Percentiles rank a stretch among this genome's conserved stretches.
These are phyloP conservation scores for Siniperca knerii DNA, from an alignment of 2,113 vertebrate genomes.

Conservation along the genomic window DNA sequence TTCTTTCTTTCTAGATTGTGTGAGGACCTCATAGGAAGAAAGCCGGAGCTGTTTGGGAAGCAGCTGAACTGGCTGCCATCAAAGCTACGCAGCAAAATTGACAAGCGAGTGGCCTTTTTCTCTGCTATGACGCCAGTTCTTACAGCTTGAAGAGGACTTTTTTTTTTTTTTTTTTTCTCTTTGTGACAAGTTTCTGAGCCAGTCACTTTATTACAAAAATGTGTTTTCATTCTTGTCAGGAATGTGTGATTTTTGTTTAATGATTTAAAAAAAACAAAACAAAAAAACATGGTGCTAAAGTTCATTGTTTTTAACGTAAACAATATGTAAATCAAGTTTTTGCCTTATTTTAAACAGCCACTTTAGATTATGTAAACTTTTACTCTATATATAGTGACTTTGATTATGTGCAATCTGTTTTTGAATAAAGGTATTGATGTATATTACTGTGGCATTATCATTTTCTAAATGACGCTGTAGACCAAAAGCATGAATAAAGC, in stretches of 20 bases:
- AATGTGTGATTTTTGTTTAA: not conserved
- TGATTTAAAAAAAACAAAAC: not conserved
- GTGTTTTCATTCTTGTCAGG: not conserved
- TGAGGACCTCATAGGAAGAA: constrained; percentile 91
- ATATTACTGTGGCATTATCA: not conserved
- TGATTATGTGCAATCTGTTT: constrained; percentile 43
- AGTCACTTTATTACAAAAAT: not conserved
- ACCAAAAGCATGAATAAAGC: not conserved
- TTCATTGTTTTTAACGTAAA: constrained; percentile 57
- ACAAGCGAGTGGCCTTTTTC: constrained; percentile 91
- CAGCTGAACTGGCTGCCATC: constrained; percentile 87
- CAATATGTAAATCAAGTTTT: constrained; percentile 52
- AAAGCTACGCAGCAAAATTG: constrained; percentile 85
- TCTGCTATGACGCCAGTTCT: constrained; percentile 54
- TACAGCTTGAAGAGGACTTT: constrained; percentile 43
- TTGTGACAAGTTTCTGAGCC: constrained; percentile 27
- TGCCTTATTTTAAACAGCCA: constrained; percentile 48
- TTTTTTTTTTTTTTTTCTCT: constrained; percentile 4
- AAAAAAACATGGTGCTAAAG: constrained; percentile 29
- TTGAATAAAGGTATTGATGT: constrained; percentile 69
- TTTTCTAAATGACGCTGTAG: not conserved
- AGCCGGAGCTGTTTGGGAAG: constrained; percentile 79
- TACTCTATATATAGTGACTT: constrained; percentile 27
- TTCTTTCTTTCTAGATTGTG: constrained; percentile 83
- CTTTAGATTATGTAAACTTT: constrained; percentile 23